Percentiles rank a stretch among this genome's conserved stretches.
These are phyloP conservation scores for Zaprionus lineosus DNA, from an alignment of 2,888 invertebrate genomes.

Conservation along the genomic window DNA sequence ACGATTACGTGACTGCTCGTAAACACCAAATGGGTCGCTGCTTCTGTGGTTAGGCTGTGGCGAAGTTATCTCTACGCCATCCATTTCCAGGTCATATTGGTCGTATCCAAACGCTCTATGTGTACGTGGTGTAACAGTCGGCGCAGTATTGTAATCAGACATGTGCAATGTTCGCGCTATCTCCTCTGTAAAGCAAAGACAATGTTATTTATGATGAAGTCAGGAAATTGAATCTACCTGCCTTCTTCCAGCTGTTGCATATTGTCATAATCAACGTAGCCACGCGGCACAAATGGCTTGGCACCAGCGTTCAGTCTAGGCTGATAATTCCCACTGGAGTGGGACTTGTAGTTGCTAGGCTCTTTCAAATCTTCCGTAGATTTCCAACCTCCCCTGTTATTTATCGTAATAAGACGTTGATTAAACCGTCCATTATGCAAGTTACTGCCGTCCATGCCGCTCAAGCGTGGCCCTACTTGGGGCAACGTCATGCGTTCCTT, in stretches of 20 bases:
- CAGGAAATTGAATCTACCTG: constrained; percentile 35
- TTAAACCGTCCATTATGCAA: constrained; percentile 38
- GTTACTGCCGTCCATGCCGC: neutral
- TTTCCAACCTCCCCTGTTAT: constrained; percentile 34
- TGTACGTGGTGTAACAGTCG: neutral
- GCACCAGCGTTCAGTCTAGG: constrained; percentile 27
- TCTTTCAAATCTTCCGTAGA: constrained; percentile 25
- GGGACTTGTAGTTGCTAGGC: constrained; percentile 6
- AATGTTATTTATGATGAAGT: neutral
- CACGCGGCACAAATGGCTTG: constrained; percentile 74
- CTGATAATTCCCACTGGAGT: no score
- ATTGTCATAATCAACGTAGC: constrained; percentile 82
- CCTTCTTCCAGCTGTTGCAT: constrained; percentile 82
- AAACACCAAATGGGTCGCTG: constrained; percentile 81
- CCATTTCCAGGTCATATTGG: constrained; percentile 34
- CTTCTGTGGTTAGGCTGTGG: constrained; percentile 7
- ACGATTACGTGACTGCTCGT: constrained; percentile 79
- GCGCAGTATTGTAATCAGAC: constrained; percentile 19
- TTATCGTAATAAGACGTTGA: constrained; percentile 44
- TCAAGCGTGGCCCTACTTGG: neutral
- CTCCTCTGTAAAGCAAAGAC: constrained; percentile 44
- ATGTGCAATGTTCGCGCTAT: constrained; percentile 53
- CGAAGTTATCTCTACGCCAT: constrained; percentile 42
- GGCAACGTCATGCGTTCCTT: constrained; percentile 39
- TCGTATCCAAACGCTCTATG: constrained; percentile 6